A percentile compares a stretch with the other conserved stretches of the same genome.
Conservation (phyloP, 2,888 invertebrate species). For the Busseola fusca region DNA sequence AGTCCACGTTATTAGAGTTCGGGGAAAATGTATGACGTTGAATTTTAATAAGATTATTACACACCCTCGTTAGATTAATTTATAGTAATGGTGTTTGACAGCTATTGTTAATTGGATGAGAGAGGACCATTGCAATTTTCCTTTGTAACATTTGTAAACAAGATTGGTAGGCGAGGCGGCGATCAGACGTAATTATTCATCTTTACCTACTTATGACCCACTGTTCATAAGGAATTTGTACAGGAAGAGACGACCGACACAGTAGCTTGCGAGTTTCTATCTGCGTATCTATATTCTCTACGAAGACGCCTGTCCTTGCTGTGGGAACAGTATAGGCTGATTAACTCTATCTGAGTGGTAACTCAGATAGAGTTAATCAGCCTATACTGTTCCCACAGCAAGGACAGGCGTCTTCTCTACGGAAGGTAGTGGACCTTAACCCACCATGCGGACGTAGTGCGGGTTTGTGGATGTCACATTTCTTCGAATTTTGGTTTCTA, state of each 20-base stretch:
- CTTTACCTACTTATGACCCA: no score
- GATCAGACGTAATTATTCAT: constrained; percentile 3
- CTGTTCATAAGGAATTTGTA: background rate
- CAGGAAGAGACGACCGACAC: background rate
- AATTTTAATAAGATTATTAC: constrained; percentile 12
- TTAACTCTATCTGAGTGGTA: no score
- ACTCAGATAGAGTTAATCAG: no score
- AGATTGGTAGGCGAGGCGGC: background rate
- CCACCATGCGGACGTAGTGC: no score
- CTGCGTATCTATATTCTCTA: no score
- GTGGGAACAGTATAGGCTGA: no score
- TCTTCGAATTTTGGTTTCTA: no score
- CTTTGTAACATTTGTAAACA: background rate
- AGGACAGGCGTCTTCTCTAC: no score
- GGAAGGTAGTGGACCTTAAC: no score
- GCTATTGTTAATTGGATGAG: background rate
- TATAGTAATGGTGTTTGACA: constrained; percentile 16
- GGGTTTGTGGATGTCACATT: no score
- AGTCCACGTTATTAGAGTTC: background rate
- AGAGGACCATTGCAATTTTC: background rate
- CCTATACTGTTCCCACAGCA: no score
- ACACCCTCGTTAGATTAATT: constrained; percentile 23
- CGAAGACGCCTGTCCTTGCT: no score
- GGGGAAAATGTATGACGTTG: background rate
- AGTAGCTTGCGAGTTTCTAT: background rate